Percentiles rank a stretch among this genome's conserved stretches.
Conservation (phyloP, 2,113 vertebrate genomes). For the Pollachius pollachius region DNA sequence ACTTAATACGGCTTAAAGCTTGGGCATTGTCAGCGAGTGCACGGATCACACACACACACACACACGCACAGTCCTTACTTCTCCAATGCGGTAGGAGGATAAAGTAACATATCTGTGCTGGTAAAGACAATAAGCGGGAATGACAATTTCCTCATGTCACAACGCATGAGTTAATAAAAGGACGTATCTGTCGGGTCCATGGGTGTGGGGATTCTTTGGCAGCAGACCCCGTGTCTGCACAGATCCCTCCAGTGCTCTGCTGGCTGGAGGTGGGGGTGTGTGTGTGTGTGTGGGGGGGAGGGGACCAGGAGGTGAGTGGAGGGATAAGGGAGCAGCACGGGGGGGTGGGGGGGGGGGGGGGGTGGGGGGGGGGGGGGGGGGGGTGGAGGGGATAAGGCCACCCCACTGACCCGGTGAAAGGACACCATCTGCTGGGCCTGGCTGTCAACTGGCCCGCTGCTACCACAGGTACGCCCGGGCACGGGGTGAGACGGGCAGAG, state of each 20-base stretch:
- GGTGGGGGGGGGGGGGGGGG: too few relatives aligned
- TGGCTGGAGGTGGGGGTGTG: not conserved
- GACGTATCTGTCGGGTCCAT: constrained; percentile 10
- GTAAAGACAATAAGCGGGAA: not conserved
- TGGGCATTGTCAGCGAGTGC: constrained; percentile 48
- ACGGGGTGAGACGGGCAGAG: not conserved
- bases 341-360: not conserved
- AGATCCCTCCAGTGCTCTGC: constrained; percentile 15
- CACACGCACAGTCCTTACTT: not conserved
- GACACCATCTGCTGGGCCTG: constrained; percentile 90
- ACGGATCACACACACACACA: constrained; percentile 19
- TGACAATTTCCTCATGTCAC: not conserved
- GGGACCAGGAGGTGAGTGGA: constrained; percentile 12
- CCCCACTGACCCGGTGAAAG: constrained; percentile 81
- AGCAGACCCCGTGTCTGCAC: too few relatives aligned
- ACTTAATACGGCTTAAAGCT: constrained; percentile 89
- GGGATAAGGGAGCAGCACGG: not conserved
- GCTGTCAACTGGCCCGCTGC: too few relatives aligned
- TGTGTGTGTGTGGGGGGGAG: not conserved
- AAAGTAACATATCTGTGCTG: too few relatives aligned
- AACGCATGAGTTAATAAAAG: constrained; percentile 28
- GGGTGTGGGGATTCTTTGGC: not conserved
- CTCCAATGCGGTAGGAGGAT: too few relatives aligned
- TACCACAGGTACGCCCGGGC: too few relatives aligned
- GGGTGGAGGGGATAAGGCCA: constrained; percentile 31